These are phyloP conservation scores for Columba janthina DNA, from an alignment of 2,113 vertebrate genomes.

Conservation along the genomic window DNA sequence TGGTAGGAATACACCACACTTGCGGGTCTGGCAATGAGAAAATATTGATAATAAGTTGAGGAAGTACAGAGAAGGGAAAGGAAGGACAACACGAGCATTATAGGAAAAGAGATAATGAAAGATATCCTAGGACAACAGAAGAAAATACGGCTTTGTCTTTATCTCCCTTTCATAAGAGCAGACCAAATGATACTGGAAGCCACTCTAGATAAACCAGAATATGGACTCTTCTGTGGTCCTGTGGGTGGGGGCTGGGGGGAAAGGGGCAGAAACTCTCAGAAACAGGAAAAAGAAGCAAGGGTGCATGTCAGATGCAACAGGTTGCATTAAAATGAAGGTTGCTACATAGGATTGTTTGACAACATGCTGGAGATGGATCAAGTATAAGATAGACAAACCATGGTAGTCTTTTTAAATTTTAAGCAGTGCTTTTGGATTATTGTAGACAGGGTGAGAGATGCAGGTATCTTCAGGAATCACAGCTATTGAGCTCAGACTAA, in stretches of 20 bases:
- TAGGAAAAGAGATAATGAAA: background rate
- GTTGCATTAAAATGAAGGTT: background rate
- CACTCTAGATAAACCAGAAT: background rate
- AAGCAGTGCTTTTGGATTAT: background rate
- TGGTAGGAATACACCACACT: background rate
- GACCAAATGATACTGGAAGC: background rate
- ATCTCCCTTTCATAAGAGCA: background rate
- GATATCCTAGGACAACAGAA: background rate
- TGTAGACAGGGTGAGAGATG: background rate
- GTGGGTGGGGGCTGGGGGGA: fast-evolving
- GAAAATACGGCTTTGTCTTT: background rate
- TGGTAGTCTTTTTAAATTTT: background rate
- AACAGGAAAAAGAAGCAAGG: background rate
- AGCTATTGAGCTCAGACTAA: background rate
- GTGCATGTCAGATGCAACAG: background rate
- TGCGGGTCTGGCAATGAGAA: background rate
- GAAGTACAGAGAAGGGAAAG: background rate
- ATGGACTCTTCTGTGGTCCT: background rate
- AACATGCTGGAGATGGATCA: background rate
- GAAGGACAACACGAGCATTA: background rate
- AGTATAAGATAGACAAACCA: background rate
- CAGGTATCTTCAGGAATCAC: background rate
- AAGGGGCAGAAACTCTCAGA: background rate
- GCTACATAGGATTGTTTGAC: background rate
- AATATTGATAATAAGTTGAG: background rate